Evolutionary conservation across 2,797 vertebrate species (phyloP).

Genomic region (Hipposideros larvatus): DNA sequence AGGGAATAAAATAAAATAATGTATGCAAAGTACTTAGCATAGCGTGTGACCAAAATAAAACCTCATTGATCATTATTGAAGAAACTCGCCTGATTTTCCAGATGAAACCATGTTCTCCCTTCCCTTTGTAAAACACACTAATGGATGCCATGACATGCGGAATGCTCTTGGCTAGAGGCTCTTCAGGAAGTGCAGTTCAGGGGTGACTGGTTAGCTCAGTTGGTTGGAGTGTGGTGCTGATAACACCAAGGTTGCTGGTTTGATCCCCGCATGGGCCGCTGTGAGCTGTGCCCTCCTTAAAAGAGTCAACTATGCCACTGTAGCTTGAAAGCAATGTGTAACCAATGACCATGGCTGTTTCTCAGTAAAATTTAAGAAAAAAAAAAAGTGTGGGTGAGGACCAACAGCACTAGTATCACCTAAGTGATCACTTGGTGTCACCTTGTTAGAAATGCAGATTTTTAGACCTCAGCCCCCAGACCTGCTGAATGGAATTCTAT

Average conservation of each 20-base stretch:
- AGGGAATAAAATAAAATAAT: neutral
- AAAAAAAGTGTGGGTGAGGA: no score
- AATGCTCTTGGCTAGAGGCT: neutral
- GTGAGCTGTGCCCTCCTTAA: no score
- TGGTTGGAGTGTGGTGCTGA: no score
- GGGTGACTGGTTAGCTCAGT: no score
- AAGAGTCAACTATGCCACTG: no score
- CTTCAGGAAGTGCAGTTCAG: neutral
- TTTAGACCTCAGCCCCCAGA: neutral
- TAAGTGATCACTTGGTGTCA: neutral
- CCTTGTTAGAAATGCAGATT: neutral
- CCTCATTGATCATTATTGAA: neutral
- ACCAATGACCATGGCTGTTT: no score
- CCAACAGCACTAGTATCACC: neutral
- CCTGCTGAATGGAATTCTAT: neutral
- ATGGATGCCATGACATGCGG: neutral
- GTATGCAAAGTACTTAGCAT: neutral
- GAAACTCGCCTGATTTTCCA: neutral
- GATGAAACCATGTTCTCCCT: neutral
- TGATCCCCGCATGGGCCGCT: no score
- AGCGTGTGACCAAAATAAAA: neutral
- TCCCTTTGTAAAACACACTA: neutral
- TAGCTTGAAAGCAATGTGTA: no score
- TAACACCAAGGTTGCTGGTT: no score
- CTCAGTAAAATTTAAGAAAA: no score